Evolutionary conservation across 2,113 vertebrate species (phyloP).

Genomic region (Montifringilla adamsi): DNA sequence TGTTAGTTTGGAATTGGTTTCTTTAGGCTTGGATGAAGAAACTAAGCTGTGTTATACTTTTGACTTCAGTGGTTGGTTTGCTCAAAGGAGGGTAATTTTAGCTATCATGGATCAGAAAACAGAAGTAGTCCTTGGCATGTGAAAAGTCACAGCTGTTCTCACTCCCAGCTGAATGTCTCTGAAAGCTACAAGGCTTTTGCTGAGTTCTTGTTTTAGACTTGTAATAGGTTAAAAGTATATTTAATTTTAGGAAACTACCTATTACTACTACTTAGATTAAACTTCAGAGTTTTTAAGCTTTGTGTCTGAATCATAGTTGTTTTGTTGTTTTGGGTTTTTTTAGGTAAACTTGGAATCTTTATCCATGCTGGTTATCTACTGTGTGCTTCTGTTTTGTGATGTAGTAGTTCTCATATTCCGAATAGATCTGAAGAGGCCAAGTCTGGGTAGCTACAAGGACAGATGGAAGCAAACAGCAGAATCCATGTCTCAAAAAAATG

Average conservation of each 20-base stretch:
- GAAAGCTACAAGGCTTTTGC: not conserved
- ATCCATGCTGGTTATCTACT: not conserved
- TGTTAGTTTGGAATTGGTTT: not conserved
- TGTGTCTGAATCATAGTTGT: not conserved
- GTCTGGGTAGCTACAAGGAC: not conserved
- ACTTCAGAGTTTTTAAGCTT: not conserved
- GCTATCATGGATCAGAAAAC: not conserved
- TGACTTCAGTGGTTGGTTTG: not conserved
- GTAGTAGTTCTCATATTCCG: not conserved
- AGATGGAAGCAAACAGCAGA: not conserved
- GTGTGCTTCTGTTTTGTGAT: not conserved
- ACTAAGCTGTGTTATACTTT: not conserved
- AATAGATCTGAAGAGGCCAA: not conserved
- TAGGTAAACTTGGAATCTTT: not conserved
- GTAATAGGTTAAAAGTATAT: not conserved
- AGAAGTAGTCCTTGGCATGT: not conserved
- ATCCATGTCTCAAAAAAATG: not conserved
- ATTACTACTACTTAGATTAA: not conserved
- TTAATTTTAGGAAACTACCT: not conserved
- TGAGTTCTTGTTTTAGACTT: not conserved
- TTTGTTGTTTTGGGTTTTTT: not conserved
- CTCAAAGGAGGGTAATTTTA: not conserved
- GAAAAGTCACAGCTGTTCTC: not conserved
- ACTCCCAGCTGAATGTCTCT: fast-evolving
- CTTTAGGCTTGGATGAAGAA: not conserved